phyloP scores from a whole-genome alignment of 2,113 vertebrate genomes.

The Sebastes fasciatus region DNA sequence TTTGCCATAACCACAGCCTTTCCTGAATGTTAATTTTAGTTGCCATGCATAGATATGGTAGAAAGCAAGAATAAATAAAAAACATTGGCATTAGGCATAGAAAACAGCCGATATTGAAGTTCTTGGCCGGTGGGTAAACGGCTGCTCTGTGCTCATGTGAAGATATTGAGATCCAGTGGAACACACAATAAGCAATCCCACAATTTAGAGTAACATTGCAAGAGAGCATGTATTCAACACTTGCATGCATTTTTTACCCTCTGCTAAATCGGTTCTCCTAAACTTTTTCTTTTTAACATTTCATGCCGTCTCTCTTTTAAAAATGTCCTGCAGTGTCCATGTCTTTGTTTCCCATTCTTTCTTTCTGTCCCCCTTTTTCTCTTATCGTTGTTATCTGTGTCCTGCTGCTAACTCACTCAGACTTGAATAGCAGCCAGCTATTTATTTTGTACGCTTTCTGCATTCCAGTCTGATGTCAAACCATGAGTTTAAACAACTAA shows the following conservation, averaged over 20 bases:
- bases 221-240: background rate
- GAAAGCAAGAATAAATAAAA: background rate
- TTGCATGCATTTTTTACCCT: background rate
- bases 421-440: background rate
- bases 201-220: background rate
- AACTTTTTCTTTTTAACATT: background rate
- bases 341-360: background rate
- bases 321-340: background rate
- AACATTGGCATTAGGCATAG: too few species aligned
- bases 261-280: background rate
- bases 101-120: background rate
- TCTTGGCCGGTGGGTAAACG: background rate
- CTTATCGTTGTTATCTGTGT: background rate
- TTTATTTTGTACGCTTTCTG: slow-evolving; percentile 12
- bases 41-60: background rate
- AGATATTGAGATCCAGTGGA: background rate
- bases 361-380: background rate
- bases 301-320: background rate
- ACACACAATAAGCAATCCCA: background rate
- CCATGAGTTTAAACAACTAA: slow-evolving; percentile 40
- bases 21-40: background rate
- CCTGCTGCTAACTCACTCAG: background rate
- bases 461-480: slow-evolving; percentile 18
- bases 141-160: background rate
- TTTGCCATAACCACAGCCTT: background rate